Conservation (phyloP, 2,113 vertebrate genomes). For the Poecile atricapillus region DNA sequence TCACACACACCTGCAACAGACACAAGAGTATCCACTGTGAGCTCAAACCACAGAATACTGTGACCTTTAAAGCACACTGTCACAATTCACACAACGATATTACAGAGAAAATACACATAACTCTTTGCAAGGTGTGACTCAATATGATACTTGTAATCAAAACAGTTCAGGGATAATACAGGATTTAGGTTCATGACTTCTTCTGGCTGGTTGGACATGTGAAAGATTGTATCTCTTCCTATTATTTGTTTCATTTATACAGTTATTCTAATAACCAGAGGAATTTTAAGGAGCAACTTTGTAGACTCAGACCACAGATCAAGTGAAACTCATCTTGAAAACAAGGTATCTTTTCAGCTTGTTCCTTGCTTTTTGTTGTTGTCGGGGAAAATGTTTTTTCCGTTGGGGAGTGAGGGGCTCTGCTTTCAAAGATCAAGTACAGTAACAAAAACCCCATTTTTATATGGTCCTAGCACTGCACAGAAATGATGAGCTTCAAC, state of each 20-base stretch:
- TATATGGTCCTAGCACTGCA: not conserved
- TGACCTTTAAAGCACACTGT: not conserved
- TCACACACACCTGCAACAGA: not conserved
- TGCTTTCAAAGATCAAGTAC: not conserved
- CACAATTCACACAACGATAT: not conserved
- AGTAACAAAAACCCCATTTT: not conserved
- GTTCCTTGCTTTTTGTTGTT: not conserved
- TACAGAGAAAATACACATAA: not conserved
- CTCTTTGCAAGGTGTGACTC: not conserved
- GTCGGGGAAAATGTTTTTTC: fast-evolving
- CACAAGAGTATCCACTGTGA: fast-evolving
- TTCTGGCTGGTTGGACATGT: not conserved
- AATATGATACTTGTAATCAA: not conserved
- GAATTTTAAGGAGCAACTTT: not conserved
- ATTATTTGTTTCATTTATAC: not conserved
- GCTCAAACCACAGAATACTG: fast-evolving
- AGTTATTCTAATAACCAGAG: not conserved
- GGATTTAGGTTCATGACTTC: not conserved
- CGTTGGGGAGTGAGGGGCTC: fast-evolving
- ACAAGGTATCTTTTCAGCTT: not conserved
- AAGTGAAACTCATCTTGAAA: not conserved
- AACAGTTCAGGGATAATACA: not conserved
- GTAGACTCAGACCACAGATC: not conserved
- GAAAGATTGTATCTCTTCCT: not conserved
- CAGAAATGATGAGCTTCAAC: not conserved